Conservation (phyloP, 1,140 invertebrate species). For the Dreissena polymorpha region DNA sequence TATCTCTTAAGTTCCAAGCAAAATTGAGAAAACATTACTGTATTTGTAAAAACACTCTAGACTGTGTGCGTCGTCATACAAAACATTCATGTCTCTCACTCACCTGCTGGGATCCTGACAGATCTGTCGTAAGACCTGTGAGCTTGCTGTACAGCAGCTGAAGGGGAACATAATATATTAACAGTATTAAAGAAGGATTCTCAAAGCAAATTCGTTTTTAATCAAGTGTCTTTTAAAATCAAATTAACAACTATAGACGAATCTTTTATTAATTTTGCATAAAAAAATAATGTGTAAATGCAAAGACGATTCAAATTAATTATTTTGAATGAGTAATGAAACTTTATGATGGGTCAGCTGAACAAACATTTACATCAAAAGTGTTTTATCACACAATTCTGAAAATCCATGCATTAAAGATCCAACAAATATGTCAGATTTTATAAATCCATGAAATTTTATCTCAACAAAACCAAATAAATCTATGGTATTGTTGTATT, state of each 20-base stretch:
- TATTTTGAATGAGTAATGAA: background rate
- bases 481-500: no score
- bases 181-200: slow-evolving; percentile 23
- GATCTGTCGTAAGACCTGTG: slow-evolving; percentile 89
- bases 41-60: no score
- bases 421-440: no score
- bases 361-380: no score
- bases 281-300: background rate
- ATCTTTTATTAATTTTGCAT: background rate
- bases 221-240: background rate
- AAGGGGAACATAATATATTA: slow-evolving; percentile 52
- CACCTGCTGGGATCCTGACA: slow-evolving; percentile 85
- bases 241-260: background rate
- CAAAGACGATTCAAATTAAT: background rate
- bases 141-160: slow-evolving; percentile 91
- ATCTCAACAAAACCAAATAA: no score
- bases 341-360: background rate
- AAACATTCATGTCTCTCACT: background rate
- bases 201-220: background rate
- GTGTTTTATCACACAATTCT: no score
- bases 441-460: no score
- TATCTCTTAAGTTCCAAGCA: no score
- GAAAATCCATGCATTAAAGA: no score
- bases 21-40: no score
- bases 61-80: no score